These are phyloP conservation scores for Coilia nasus DNA, from an alignment of 2,797 vertebrate genomes.

Conservation along the genomic window DNA sequence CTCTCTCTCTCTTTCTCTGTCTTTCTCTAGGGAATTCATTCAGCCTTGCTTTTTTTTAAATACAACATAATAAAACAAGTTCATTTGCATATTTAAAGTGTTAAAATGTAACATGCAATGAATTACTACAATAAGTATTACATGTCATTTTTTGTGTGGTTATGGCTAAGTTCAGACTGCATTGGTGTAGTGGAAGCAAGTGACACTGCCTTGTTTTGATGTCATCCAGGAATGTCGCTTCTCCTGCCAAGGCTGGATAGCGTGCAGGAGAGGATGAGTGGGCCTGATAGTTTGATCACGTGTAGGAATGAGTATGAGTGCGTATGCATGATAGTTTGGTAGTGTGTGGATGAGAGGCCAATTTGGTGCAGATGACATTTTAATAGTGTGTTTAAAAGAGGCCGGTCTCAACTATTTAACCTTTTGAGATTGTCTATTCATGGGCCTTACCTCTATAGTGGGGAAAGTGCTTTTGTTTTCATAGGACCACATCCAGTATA, in stretches of 20 bases:
- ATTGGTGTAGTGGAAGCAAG: not conserved
- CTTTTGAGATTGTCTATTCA: not conserved
- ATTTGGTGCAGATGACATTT: slow-evolving; percentile 2
- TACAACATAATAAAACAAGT: not conserved
- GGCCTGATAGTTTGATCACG: not conserved
- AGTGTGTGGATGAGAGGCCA: not conserved
- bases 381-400: not conserved
- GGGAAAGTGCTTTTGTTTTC: not conserved
- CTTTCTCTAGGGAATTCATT: slow-evolving; percentile 21
- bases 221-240: not conserved
- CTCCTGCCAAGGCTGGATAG: not conserved
- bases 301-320: not conserved
- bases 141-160: not conserved
- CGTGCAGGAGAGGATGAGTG: not conserved
- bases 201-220: not conserved
- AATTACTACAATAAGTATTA: not conserved
- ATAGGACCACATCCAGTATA: not conserved
- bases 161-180: not conserved
- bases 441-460: not conserved
- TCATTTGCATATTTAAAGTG: not conserved
- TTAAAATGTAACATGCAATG: not conserved
- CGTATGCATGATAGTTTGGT: not conserved
- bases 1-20: not conserved
- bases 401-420: not conserved
- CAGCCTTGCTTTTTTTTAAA: slow-evolving; percentile 23